A percentile compares a stretch with the other conserved stretches of the same genome.
These are phyloP conservation scores for Cantharis flavilabris DNA, from an alignment of 2,888 invertebrate species.

Conservation along the genomic window DNA sequence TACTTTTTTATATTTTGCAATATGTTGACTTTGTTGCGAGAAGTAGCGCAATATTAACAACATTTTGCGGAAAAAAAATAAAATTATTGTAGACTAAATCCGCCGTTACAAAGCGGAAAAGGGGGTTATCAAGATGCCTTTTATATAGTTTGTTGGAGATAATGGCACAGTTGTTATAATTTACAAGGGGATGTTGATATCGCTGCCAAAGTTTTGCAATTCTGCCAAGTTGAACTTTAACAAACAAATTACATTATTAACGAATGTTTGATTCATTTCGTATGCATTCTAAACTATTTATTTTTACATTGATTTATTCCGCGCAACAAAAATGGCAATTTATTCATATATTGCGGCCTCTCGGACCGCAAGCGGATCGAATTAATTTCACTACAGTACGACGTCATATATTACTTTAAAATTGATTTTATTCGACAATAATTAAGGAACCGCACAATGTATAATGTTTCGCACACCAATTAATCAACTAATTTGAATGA, in stretches of 20 bases:
- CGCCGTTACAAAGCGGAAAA: slow-evolving; percentile 1
- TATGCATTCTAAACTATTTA: neutral
- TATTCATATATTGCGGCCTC: neutral
- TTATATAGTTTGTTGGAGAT: slow-evolving; percentile 23
- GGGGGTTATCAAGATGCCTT: slow-evolving; percentile 8
- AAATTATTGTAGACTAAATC: neutral
- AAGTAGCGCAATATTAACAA: neutral
- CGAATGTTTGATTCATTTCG: neutral
- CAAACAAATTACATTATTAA: neutral
- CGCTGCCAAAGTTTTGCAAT: slow-evolving; percentile 25
- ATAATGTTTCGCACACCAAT: neutral
- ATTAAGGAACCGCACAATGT: neutral
- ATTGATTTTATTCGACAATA: neutral
- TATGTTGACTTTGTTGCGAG: no score
- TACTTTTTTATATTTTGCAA: no score
- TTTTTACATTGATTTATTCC: neutral
- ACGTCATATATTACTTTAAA: neutral
- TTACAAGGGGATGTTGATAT: slow-evolving; percentile 23
- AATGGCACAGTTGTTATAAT: slow-evolving; percentile 18
- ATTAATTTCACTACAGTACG: neutral
- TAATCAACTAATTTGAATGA: neutral
- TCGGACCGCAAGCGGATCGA: neutral
- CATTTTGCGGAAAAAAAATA: neutral
- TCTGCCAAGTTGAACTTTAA: slow-evolving; percentile 21
- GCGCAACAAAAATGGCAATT: neutral